Conservation (phyloP, 2,113 vertebrate genomes). For the Nothobranchius furzeri region DNA sequence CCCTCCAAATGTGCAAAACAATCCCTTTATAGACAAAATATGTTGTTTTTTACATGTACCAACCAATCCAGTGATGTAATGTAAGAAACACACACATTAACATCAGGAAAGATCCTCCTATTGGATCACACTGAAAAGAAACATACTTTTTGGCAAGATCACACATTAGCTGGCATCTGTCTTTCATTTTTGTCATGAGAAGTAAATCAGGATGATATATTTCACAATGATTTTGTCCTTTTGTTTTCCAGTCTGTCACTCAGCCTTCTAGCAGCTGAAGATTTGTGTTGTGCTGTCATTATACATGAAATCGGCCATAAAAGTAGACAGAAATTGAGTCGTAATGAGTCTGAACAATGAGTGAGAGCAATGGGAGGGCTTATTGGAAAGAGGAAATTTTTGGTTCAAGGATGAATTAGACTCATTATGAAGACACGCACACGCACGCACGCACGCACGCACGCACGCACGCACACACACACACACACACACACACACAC, state of each 20-base stretch:
- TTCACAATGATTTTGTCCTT: conserved; percentile 9
- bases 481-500: conserved; percentile 7
- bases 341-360: conserved; percentile 21
- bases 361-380: conserved; percentile 8
- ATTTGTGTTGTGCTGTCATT: background rate
- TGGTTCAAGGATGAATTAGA: conserved; percentile 28
- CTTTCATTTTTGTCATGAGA: background rate
- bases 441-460: conserved; percentile 3
- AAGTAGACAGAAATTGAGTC: conserved; percentile 14
- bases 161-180: background rate
- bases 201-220: background rate
- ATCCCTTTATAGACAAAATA: no score
- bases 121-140: background rate
- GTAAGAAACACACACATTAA: no score
- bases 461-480: background rate
- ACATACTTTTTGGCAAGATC: background rate
- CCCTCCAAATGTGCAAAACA: no score
- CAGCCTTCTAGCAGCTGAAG: conserved; percentile 23
- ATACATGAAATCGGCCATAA: conserved; percentile 22
- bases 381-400: conserved; percentile 21
- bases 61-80: no score
- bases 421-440: conserved; percentile 25
- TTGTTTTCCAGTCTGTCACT: conserved; percentile 16
- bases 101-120: background rate
- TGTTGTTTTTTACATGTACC: no score